Percentiles rank a stretch among this genome's conserved stretches.
These are phyloP conservation scores for Colletes latitarsis DNA, from an alignment of 1,140 invertebrate genomes.

Conservation along the genomic window DNA sequence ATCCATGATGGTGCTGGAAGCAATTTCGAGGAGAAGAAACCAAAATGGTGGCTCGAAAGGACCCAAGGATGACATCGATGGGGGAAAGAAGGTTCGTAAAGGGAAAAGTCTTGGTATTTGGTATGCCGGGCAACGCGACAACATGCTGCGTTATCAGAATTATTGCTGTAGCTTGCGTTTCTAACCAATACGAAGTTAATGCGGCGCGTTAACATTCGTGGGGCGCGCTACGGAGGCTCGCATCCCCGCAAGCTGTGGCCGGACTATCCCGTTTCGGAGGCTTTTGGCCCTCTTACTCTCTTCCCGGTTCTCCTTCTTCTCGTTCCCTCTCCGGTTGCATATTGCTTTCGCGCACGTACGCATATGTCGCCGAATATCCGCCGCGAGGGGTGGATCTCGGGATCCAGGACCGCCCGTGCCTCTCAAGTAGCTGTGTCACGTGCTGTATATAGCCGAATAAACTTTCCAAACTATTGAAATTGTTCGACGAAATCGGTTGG, in stretches of 20 bases:
- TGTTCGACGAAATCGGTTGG: constrained; percentile 12
- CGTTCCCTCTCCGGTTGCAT: constrained; percentile 57
- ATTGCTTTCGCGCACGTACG: constrained; percentile 72
- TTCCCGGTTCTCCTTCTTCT: constrained; percentile 48
- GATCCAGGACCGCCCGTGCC: neutral
- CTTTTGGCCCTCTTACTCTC: constrained; percentile 29
- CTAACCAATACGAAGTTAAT: constrained; percentile 78
- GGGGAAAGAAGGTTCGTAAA: neutral
- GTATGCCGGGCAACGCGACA: constrained; percentile 80
- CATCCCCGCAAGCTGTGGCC: constrained; percentile 79
- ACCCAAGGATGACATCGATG: neutral
- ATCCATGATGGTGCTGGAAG: no score
- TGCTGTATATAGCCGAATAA: constrained; percentile 48
- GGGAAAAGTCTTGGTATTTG: constrained; percentile 65
- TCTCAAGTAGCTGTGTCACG: constrained; percentile 32
- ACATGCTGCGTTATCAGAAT: constrained; percentile 81
- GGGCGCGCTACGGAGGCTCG: constrained; percentile 71
- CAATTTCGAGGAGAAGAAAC: neutral
- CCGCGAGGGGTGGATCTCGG: constrained; percentile 21
- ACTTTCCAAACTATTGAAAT: constrained; percentile 38
- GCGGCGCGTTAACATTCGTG: constrained; percentile 80
- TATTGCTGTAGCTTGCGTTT: constrained; percentile 73
- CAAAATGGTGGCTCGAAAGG: neutral
- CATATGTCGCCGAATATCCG: constrained; percentile 74
- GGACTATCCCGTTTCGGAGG: constrained; percentile 55